phyloP scores from a whole-genome alignment of 1,140 invertebrate genomes.

The Temnothorax nylanderi region DNA sequence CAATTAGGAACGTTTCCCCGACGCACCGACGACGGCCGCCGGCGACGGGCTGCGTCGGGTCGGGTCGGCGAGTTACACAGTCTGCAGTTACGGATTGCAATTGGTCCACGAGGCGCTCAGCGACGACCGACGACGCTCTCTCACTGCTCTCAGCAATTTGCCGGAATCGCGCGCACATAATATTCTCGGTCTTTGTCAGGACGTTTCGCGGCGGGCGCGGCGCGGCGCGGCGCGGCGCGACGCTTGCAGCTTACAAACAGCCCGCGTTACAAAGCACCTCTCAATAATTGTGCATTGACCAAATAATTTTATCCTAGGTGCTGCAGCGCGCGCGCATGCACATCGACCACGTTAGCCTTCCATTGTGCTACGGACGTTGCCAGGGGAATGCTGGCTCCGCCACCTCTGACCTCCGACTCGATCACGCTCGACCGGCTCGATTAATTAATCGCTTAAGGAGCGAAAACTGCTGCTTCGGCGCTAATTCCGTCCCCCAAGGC shows the following conservation, averaged over 20 bases:
- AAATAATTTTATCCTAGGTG: constrained; percentile 70
- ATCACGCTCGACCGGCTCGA: constrained; percentile 59
- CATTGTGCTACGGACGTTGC: constrained; percentile 25
- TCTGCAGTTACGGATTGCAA: constrained; percentile 11
- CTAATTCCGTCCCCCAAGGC: background rate
- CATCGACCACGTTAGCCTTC: background rate
- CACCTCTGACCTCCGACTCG: constrained; percentile 54
- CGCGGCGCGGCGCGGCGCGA: background rate
- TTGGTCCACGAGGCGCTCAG: constrained; percentile 2
- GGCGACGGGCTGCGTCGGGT: background rate
- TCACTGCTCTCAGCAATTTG: constrained; percentile 5
- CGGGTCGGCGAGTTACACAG: background rate
- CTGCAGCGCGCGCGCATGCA: background rate
- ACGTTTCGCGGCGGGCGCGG: background rate
- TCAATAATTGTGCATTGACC: constrained; percentile 74
- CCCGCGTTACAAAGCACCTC: constrained; percentile 67
- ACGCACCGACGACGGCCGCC: background rate
- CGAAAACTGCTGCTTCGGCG: constrained; percentile 44
- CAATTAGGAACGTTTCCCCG: constrained; percentile 26
- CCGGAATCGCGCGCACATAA: constrained; percentile 33
- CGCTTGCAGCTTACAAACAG: constrained; percentile 66
- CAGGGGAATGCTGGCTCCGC: background rate
- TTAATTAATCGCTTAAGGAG: constrained; percentile 73
- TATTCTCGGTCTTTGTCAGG: constrained; percentile 22
- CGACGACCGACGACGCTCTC: background rate